These are phyloP conservation scores for Enteromius afrohamiltoni DNA, from an alignment of 2,797 vertebrate genomes.

Conservation along the genomic window DNA sequence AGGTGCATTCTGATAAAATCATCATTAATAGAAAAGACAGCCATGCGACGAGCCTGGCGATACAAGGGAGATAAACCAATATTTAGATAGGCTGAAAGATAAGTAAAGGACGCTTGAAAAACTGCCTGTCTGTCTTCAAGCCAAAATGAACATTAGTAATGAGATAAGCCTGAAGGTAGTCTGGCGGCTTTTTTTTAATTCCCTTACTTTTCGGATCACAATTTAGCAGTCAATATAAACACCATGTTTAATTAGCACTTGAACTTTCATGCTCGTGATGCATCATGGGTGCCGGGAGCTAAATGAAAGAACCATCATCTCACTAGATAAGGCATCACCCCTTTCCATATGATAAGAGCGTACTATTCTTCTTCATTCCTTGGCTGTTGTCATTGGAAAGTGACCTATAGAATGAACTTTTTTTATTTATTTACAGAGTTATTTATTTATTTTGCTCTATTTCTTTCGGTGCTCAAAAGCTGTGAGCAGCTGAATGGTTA, in stretches of 20 bases:
- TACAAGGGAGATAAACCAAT: slow-evolving; percentile 36
- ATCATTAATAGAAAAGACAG: slow-evolving; percentile 42
- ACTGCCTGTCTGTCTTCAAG: slow-evolving; percentile 21
- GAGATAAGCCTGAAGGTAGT: slow-evolving; percentile 47
- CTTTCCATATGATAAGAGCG: slow-evolving; percentile 38
- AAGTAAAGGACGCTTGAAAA: slow-evolving; percentile 47
- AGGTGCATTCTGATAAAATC: slow-evolving; percentile 42
- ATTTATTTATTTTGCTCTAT: slow-evolving; percentile 47
- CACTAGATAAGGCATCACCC: slow-evolving; percentile 39
- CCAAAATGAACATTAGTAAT: slow-evolving; percentile 46
- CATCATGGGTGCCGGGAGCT: slow-evolving; percentile 16
- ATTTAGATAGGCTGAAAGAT: slow-evolving; percentile 45
- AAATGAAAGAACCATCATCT: slow-evolving; percentile 30
- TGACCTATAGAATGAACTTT: slow-evolving; percentile 45
- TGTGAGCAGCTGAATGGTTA: slow-evolving; percentile 51
- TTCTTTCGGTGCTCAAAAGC: slow-evolving; percentile 43
- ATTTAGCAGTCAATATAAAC: slow-evolving; percentile 48
- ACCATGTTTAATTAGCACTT: slow-evolving; percentile 49
- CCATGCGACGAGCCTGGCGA: slow-evolving; percentile 11
- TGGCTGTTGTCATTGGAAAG: slow-evolving; percentile 46
- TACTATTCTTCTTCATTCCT: slow-evolving; percentile 47
- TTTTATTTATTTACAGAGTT: slow-evolving; percentile 28
- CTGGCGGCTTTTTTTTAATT: slow-evolving; percentile 36
- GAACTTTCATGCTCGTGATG: slow-evolving; percentile 2
- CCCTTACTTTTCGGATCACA: slow-evolving; percentile 36